A percentile compares a stretch with the other conserved stretches of the same genome.
phyloP scores from a whole-genome alignment of 2,113 vertebrate species.

The Coptodon rendalli region DNA sequence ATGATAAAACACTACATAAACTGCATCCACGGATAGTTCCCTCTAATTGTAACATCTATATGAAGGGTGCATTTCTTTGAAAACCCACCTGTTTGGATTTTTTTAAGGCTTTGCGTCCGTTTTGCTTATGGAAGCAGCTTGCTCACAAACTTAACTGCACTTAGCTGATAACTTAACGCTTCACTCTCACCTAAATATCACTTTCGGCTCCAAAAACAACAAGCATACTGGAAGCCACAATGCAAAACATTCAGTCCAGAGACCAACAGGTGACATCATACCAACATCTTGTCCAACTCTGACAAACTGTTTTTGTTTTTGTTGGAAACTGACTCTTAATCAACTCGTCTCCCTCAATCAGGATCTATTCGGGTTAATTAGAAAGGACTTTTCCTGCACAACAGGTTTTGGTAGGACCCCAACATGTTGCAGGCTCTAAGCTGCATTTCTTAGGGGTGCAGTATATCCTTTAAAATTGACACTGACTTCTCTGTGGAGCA shows the following conservation, averaged over 20 bases:
- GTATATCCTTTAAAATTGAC: not conserved
- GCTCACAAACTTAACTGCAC: not conserved
- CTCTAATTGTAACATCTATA: not conserved
- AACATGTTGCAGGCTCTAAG: not conserved
- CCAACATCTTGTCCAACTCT: rapidly evolving
- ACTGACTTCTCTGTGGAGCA: not conserved
- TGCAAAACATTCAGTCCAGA: not conserved
- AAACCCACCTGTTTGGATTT: not conserved
- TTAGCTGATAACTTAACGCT: not conserved
- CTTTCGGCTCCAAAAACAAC: not conserved
- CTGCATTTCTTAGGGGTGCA: not conserved
- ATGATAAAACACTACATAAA: not conserved
- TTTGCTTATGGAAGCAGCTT: not conserved
- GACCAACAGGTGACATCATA: not conserved
- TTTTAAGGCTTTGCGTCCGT: not conserved
- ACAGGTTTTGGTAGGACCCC: not conserved
- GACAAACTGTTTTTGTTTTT: not conserved
- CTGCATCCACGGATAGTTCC: not conserved
- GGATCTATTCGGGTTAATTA: not conserved
- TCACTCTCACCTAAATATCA: not conserved
- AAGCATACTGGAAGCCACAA: not conserved
- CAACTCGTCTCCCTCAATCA: not conserved
- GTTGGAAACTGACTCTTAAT: not conserved
- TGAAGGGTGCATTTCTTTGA: not conserved
- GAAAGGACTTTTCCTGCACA: not conserved